Evolutionary conservation across 2,797 vertebrate species (phyloP), one percentile per base, ranked within the genome.

Genomic region (Poeciliopsis turneri): DNA sequence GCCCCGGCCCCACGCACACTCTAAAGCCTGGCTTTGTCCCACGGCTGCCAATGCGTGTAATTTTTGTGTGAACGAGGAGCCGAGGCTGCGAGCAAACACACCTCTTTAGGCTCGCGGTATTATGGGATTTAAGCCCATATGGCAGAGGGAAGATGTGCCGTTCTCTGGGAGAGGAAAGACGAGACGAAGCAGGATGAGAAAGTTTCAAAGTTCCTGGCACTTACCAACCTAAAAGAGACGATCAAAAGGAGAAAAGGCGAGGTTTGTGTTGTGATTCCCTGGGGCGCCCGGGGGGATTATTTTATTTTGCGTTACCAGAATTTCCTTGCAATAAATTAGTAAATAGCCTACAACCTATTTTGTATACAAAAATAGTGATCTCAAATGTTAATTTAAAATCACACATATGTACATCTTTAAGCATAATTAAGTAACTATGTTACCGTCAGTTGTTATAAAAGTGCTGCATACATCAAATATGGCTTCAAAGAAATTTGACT

Each of bases 21-120:
- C 86, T 88, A 87, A 86, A 84, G 84, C 77, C 80, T 10, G 4
- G 86, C 92, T 95, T 96, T 95, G 93, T 96, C 85, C 88, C 80
- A 76, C 81, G 46, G 87, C 82, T 83, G 92, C 91, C 93, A 95
- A 95, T 94, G 93, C 85, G 85, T 92, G 90, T 93, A 86, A 94
- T 95, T 93, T 94, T 87, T 91, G 86, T 89, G 85, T 61, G 75
- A 87, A 88, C 86, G 82, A 89, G 76, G 78, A 89, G 87, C 57
- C 7, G 78, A 84, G 85, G 89, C 80, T 89, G 86, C 84, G 85
- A 82, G 89, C 90, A 94, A 94, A 94, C 87, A 82, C 85, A 85
- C 82, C 87, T 92, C 90, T 91, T 90, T 92, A 77, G 90, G 83
- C 83, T 82, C 1, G 9, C 72, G 70, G 89, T 79, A 84, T 91